Percentiles rank a stretch among this genome's conserved stretches.
Evolutionary conservation across 2,888 invertebrate genomes (phyloP).

Genomic region (Tiliacea aurago): DNA sequence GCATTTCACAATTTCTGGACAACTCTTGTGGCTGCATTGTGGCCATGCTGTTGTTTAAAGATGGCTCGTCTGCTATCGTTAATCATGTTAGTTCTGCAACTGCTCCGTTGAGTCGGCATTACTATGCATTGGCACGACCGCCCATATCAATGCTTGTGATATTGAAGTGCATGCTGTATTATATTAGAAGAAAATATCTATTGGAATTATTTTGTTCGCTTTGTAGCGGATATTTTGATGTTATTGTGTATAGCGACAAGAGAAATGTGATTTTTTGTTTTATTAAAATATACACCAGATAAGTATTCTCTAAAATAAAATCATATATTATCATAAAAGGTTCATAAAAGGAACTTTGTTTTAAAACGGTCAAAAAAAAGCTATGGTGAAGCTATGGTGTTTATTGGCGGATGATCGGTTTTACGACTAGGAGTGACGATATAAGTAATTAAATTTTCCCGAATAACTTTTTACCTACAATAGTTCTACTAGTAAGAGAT

Average conservation of each 20-base stretch:
- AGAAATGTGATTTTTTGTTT: background rate
- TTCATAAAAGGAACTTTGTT: no score
- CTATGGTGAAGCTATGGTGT: background rate
- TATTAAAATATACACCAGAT: no score
- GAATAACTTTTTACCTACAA: background rate
- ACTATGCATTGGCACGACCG: constrained; percentile 67
- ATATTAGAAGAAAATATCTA: constrained; percentile 19
- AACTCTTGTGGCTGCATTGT: background rate
- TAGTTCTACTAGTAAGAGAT: background rate
- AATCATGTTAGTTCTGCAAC: constrained; percentile 45
- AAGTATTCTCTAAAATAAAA: no score
- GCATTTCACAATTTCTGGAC: no score
- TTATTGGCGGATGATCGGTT: background rate
- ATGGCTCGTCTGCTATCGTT: constrained; percentile 5
- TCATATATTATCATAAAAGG: no score
- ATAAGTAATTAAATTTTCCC: rapidly evolving
- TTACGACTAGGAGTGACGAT: background rate
- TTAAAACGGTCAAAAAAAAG: no score
- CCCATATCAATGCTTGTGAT: constrained; percentile 50
- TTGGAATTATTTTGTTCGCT: constrained; percentile 12
- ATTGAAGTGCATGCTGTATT: constrained; percentile 38
- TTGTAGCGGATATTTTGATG: background rate
- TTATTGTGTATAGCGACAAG: background rate
- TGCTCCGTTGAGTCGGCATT: constrained; percentile 48
- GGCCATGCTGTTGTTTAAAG: background rate